Evolutionary conservation across 2,797 vertebrate genomes (phyloP).

Genomic region (Coluber constrictor): DNA sequence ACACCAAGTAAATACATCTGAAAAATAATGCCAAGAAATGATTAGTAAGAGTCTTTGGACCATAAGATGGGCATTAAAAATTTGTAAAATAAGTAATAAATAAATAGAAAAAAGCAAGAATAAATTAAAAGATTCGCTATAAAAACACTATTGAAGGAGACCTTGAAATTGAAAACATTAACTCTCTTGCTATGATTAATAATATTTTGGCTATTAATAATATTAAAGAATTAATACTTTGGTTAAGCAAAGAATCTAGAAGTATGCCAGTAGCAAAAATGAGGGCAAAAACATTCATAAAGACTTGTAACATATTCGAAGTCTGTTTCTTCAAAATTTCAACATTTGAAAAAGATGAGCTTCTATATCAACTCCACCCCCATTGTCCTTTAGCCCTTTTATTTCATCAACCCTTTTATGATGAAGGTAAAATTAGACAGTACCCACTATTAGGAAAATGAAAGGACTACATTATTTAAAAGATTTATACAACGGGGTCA

Average conservation of each 20-base stretch:
- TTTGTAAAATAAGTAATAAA: neutral
- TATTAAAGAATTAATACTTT: neutral
- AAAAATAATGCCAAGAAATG: neutral
- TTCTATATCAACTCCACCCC: neutral
- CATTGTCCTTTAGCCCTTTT: neutral
- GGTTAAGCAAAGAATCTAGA: neutral
- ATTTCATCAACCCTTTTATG: neutral
- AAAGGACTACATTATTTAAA: neutral
- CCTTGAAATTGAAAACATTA: neutral
- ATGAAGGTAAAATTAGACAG: neutral
- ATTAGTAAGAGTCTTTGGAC: neutral
- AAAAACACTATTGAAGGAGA: neutral
- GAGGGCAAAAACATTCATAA: neutral
- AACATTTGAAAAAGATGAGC: neutral
- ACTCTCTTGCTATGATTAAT: neutral
- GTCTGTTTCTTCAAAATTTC: neutral
- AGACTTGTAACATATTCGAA: neutral
- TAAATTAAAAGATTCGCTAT: neutral
- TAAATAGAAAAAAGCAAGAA: neutral
- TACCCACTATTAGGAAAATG: neutral
- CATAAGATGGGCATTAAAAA: neutral
- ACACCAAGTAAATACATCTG: neutral
- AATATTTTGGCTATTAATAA: neutral
- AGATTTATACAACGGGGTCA: neutral
- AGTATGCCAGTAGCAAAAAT: neutral